Conservation (phyloP, 2,888 invertebrate genomes). For the Aphodius sticticus region DNA sequence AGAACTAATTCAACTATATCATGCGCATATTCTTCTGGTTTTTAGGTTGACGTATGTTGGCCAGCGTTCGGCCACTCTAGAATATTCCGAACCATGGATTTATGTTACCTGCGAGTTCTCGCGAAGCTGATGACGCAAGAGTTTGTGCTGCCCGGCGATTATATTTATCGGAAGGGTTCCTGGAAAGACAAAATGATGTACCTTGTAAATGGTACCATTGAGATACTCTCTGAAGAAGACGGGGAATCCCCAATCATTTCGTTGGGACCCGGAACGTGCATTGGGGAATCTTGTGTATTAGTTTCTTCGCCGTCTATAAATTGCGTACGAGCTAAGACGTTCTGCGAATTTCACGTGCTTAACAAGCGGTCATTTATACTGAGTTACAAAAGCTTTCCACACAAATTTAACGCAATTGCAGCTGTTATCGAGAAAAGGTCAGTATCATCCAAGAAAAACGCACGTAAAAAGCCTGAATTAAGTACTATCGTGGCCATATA, state of each 20-base stretch:
- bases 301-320: constrained; percentile 32
- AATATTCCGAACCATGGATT: constrained; percentile 31
- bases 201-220: constrained; percentile 63
- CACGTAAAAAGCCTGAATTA: no score
- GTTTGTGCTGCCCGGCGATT: constrained; percentile 64
- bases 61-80: constrained; percentile 36
- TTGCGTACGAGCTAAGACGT: constrained; percentile 33
- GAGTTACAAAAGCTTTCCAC: constrained; percentile 27
- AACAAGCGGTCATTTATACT: constrained; percentile 29
- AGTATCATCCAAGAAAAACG: no score
- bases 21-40: background rate
- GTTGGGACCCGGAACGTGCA: constrained; percentile 62
- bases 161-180: constrained; percentile 63
- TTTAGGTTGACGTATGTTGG: constrained; percentile 31
- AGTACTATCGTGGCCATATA: no score
- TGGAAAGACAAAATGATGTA: constrained; percentile 64
- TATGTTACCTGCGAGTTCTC: constrained; percentile 63
- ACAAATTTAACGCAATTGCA: constrained; percentile 20
- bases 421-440: constrained; percentile 27
- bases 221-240: constrained; percentile 64
- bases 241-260: constrained; percentile 66
- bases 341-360: constrained; percentile 34
- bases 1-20: background rate
- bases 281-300: constrained; percentile 64
- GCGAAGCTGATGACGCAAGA: constrained; percentile 64